Base-by-base conservation (phyloP, 2,888 invertebrate species). In the Drosophila algonquin region DNA sequence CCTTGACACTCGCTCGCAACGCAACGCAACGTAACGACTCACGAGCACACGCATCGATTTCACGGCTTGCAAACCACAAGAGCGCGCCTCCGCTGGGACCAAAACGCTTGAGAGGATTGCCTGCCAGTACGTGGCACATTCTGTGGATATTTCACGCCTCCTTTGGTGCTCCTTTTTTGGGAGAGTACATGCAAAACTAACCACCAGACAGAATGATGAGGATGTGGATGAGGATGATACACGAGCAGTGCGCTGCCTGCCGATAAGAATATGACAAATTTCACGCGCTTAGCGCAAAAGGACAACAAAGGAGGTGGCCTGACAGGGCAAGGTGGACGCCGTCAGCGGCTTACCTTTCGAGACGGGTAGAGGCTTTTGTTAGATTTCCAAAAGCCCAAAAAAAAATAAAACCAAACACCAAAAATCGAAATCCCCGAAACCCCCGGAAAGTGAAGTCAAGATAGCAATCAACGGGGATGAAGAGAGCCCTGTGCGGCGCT, bases 261-360 rank as follows among this genome's bases (percentile, higher is more conserved):
- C 47, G 86, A 83, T 83, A 87, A 83, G 87, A 82, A 84, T 79
- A 87, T 87, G 83, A 84, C 86, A 84, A 84, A 84, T 84, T 84
- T 87, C 68, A 85, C 67, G 82, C 77, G 76, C 83, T 81, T 75
- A 77, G 35, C 69, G 58, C 47, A 16, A 57, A 54, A 63, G 53
- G 59, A 30, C 59, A 71, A 56, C 56, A 75, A 58, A 8, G 52
- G 7, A 40, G 61, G 46, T 32, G 52, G 40, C 12, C 54, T 21
- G 48, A 62, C 48, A 21, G 63, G 51, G 60, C 58, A 77, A 87
- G 81, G 74, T 85, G 80, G 61, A 75, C 80, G 87, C 55, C 89
- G 89, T 76, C 79, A 75, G 69, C 71, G 89, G 88, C 89, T 87
- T 89, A 82, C 70, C 85, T 75, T 69, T 59, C 61, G 62, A 50